Base-by-base conservation (phyloP, 2,797 vertebrate species). In the Enteromius paludinosus region DNA sequence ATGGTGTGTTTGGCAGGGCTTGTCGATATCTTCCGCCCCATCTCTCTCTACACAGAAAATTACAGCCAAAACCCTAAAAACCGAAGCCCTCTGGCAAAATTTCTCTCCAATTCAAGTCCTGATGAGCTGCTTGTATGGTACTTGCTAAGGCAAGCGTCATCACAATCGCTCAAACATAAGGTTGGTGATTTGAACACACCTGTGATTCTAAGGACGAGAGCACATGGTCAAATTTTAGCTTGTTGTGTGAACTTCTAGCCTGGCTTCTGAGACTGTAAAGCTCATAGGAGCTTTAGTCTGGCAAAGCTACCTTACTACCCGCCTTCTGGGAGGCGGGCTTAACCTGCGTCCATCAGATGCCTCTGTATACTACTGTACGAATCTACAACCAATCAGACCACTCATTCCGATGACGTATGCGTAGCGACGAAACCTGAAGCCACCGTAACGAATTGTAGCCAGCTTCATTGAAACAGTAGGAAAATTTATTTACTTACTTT, bases 1-100 rank as follows among this genome's bases (percentile, higher is more conserved):
- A 69, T 73, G 77, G 77, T 80, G 54, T 76, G 85, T 25, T 71
- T 86, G 81, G 62, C 56, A 64, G 25, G 54, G 43, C 35, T 66
- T 61, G 41, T 64, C 25, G 18, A 75, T 76, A 66, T 64, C 65
- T 65, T 56, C 38, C 45, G 23, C 77, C 56, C 69, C 33, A 62
- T 76, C 68, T 65, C 59, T 80, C 69, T 59, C 73, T 65, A 43
- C 17, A 20, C 3, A 64, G 20, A 56, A 20, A 17, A 61, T 43
- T 35, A 18, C 73, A 52, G 66, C 78, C 68, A 33, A 38, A 49
- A 28, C 30, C 61, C 61, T 41, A 74, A 74, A 66, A 74, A 54
- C 47, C 18, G 1, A 66, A 82, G 23, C 23, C n/a, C 17, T 62
- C 43, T 41, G 45, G 79, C 43, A 43, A 35, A 62, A 65, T 73